A percentile compares a stretch with the other conserved stretches of the same genome.
Conservation (phyloP, 2,797 vertebrate genomes). For the Propithecus deckenii region DNA sequence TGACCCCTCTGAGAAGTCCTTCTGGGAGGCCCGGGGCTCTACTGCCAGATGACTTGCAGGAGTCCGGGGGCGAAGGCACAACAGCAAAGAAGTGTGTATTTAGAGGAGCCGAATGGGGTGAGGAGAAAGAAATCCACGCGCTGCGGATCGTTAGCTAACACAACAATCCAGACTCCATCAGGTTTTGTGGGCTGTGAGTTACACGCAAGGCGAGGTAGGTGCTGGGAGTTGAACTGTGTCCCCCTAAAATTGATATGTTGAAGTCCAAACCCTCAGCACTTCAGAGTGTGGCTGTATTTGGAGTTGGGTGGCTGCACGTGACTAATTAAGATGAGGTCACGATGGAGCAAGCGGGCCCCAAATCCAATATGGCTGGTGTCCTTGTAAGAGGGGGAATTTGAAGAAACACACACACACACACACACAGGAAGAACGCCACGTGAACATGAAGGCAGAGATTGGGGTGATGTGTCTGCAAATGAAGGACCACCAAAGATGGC, state of each 20-base stretch:
- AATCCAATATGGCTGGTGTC: not conserved
- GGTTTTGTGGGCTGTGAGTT: not conserved
- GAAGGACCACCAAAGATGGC: not conserved
- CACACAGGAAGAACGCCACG: not conserved
- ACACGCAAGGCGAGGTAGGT: fast-evolving
- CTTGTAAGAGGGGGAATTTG: not conserved
- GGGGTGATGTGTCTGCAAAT: not conserved
- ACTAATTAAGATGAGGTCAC: not conserved
- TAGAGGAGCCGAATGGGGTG: not conserved
- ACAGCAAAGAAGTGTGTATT: not conserved
- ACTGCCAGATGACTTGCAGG: not conserved
- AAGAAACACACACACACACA: fast-evolving
- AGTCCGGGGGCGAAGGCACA: not conserved
- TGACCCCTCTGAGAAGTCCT: not conserved
- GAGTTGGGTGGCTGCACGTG: not conserved
- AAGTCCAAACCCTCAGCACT: too few relatives aligned
- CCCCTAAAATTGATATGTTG: not conserved
- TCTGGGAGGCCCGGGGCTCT: not conserved
- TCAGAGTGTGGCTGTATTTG: not conserved
- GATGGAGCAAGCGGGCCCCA: not conserved
- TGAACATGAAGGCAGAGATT: not conserved
- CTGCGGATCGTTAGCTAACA: not conserved
- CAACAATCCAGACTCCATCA: not conserved
- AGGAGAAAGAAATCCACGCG: not conserved
- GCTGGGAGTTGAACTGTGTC: not conserved